These are phyloP conservation scores for Tribolium madens DNA, from an alignment of 1,140 invertebrate genomes.

Conservation along the genomic window DNA sequence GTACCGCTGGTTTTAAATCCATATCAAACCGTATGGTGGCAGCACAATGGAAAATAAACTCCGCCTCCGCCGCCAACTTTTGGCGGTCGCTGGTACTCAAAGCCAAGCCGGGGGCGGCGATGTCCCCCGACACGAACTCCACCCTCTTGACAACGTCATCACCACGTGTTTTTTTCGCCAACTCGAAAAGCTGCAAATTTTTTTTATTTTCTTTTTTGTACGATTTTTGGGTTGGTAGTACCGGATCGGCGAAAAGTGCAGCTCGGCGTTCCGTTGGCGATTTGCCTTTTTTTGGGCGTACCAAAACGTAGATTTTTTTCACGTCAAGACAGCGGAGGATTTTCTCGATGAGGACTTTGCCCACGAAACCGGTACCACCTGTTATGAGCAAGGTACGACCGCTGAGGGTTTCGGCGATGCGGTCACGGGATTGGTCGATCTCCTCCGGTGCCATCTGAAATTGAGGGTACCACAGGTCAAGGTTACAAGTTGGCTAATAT, in stretches of 20 bases:
- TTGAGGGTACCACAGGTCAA: constrained; percentile 1
- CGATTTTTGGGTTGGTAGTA: too few relatives aligned
- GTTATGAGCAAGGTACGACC: constrained; percentile 71
- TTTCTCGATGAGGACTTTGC: not conserved
- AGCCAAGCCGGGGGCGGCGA: constrained; percentile 72
- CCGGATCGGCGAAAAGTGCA: not conserved
- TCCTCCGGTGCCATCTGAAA: constrained; percentile 46
- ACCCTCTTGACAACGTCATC: constrained; percentile 71
- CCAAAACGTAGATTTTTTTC: not conserved
- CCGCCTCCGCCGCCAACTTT: constrained; percentile 69
- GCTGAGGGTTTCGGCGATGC: constrained; percentile 69
- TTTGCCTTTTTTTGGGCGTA: not conserved
- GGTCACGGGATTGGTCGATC: constrained; percentile 66
- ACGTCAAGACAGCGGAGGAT: not conserved
- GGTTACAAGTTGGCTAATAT: too few relatives aligned
- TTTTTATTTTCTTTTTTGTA: too few relatives aligned
- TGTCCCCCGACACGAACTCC: constrained; percentile 83
- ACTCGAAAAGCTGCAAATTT: constrained; percentile 53
- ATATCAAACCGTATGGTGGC: constrained; percentile 79
- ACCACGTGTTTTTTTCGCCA: constrained; percentile 52
- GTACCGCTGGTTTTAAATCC: constrained; percentile 72
- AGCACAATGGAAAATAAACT: constrained; percentile 76
- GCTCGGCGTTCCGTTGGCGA: too few relatives aligned
- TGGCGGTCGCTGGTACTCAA: constrained; percentile 65
- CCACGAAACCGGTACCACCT: constrained; percentile 62